Base-by-base conservation (phyloP, 1,140 invertebrate genomes). In the Aricia agestis region DNA sequence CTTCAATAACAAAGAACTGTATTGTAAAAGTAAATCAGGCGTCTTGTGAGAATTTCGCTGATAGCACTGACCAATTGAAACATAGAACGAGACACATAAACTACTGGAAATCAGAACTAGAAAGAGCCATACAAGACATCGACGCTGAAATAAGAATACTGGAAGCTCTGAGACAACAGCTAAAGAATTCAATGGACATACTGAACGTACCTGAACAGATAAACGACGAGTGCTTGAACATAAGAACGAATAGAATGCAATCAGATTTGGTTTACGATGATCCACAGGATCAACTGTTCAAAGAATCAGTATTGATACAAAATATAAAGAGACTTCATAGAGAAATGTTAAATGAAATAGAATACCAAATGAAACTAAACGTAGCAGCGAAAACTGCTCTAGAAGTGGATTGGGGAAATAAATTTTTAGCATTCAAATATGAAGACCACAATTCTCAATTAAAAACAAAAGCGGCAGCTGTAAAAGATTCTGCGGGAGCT, bases 351-450 rank as follows among this genome's bases (percentile, higher is more conserved):
- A 89, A 88, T 15, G 94, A 96, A 75, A 93, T 97, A 3, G 94
- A 96, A 65, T 91, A 93, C 70, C 96, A 97, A 84, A 93, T 97
- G 71, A 90, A 92, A 18, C 93, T 95, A 78, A 95, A 97, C 79
- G 94, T 95, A 69, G 93, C 95, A 13, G 93, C 94, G 0, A 97
- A 97, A 80, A 92, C 94, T 67, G 93, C 94, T 5, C 81, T 97
- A 52, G 96, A 97, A 89, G 93, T 93, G 72, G 96, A 98, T 82
- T 97, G 97, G 96, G 97, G 96, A 74, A 95, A 98, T 82, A 98
- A 98, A 91, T 94, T 94, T 75, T 93, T 96, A 77, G 94, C 96
- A 7, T 95, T 96, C 78, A 93, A 95, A 78, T 95, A 96, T 31
- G 96, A 97, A 74, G 92, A 92, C 0, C 77, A 90, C 0, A 95